Conservation (phyloP, 1,140 invertebrate genomes). For the Gerris buenoi region DNA sequence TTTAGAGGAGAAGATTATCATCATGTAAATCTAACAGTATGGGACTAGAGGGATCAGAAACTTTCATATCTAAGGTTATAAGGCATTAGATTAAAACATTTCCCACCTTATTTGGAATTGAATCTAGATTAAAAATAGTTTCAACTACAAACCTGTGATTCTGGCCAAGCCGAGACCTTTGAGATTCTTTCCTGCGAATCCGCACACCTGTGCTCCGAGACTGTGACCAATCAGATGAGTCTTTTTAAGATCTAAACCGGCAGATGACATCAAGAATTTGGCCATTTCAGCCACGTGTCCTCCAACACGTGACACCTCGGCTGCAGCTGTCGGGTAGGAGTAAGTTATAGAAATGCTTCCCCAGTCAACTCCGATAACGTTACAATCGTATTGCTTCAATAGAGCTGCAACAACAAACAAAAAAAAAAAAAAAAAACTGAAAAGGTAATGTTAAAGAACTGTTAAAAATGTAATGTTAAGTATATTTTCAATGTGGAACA, state of each 20-base stretch:
- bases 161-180: neutral
- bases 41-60: too few relatives aligned
- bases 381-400: conserved; percentile 29
- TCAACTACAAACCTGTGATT: conserved; percentile 13
- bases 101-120: too few relatives aligned
- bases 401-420: too few relatives aligned
- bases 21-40: too few relatives aligned
- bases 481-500: too few relatives aligned
- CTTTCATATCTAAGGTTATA: too few relatives aligned
- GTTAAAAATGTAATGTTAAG: too few relatives aligned
- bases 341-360: conserved; percentile 24
- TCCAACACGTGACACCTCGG: conserved; percentile 43
- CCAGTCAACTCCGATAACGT: conserved; percentile 44
- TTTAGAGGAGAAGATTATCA: too few relatives aligned
- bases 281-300: conserved; percentile 41
- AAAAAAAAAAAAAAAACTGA: too few relatives aligned
- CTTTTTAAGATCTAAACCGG: conserved; percentile 31
- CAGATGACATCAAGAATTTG: conserved; percentile 35
- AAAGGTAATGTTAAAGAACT: too few relatives aligned
- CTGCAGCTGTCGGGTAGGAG: conserved; percentile 37
- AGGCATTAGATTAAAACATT: too few relatives aligned
- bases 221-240: conserved; percentile 50
- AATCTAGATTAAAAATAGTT: too few relatives aligned
- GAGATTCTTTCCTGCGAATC: conserved; percentile 34
- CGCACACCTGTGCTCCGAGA: conserved; percentile 48